A percentile compares a stretch with the other conserved stretches of the same genome.
These are phyloP conservation scores for Taeniopygia guttata DNA, from an alignment of 2,797 vertebrate genomes.

Conservation along the genomic window DNA sequence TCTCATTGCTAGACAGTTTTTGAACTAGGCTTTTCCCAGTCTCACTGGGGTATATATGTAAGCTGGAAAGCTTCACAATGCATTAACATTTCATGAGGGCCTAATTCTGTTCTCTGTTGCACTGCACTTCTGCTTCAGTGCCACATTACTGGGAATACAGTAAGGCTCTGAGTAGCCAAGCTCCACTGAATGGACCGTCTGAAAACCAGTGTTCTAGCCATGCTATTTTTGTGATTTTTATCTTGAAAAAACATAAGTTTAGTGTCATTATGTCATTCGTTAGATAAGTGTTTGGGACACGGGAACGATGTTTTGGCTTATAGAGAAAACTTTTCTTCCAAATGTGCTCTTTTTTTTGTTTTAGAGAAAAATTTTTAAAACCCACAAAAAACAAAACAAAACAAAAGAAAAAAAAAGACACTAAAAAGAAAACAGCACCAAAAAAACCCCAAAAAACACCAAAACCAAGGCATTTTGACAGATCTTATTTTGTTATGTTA, in stretches of 20 bases:
- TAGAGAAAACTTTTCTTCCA: slow-evolving; percentile 20
- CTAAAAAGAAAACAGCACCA: too few species aligned
- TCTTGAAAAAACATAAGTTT: slow-evolving; percentile 29
- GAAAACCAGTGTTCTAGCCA: slow-evolving; percentile 6
- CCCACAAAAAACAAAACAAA: neutral
- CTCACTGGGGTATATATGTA: slow-evolving; percentile 24
- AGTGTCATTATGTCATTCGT: slow-evolving; percentile 43
- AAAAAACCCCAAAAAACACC: too few species aligned
- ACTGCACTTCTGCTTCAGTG: neutral
- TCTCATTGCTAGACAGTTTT: slow-evolving; percentile 24
- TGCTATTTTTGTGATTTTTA: slow-evolving; percentile 4
- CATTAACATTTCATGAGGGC: slow-evolving; percentile 58
- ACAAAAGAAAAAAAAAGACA: neutral
- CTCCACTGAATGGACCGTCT: neutral
- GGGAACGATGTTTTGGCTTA: slow-evolving; percentile 28
- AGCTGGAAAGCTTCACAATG: slow-evolving; percentile 45
- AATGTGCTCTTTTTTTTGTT: slow-evolving; percentile 13
- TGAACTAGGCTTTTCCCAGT: slow-evolving; percentile 44
- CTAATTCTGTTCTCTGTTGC: slow-evolving; percentile 40
- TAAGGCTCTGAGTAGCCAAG: neutral
- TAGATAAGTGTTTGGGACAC: slow-evolving; percentile 41
- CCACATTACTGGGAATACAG: neutral
- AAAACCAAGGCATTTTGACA: neutral
- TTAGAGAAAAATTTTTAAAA: neutral
- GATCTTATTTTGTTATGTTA: neutral